A percentile compares a stretch with the other conserved stretches of the same genome.
These are phyloP conservation scores for Protosalanx chinensis DNA, from an alignment of 2,797 vertebrate genomes.

Conservation along the genomic window DNA sequence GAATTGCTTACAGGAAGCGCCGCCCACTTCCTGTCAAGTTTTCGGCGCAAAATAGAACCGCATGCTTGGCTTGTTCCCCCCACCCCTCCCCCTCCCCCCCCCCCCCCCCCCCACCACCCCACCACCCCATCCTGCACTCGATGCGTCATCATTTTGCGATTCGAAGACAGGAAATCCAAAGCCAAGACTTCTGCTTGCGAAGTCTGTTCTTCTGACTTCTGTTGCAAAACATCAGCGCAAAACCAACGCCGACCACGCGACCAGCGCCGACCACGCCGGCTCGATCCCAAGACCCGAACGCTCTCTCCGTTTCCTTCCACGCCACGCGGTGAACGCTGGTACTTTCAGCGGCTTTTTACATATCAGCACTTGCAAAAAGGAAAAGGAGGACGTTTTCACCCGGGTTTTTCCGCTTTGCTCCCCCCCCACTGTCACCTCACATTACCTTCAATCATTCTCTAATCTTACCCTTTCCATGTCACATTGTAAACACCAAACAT, in stretches of 20 bases:
- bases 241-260: slow-evolving; percentile 3
- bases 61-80: slow-evolving; percentile 6
- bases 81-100: too few relatives aligned
- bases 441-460: slow-evolving; percentile 58
- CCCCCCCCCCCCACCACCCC: too few relatives aligned
- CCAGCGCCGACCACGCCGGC: slow-evolving; percentile 23
- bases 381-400: slow-evolving; percentile 4
- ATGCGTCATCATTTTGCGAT: slow-evolving; percentile 49
- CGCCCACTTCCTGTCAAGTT: slow-evolving; percentile 49
- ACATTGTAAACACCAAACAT: slow-evolving; percentile 34
- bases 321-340: slow-evolving; percentile 11
- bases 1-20: slow-evolving; percentile 59
- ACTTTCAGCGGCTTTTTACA: slow-evolving; percentile 4
- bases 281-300: slow-evolving; percentile 12
- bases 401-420: slow-evolving; percentile 27
- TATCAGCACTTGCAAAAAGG: slow-evolving; percentile 14
- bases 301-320: slow-evolving; percentile 17
- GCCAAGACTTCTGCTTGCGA: not conserved
- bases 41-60: slow-evolving; percentile 25
- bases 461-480: slow-evolving; percentile 53
- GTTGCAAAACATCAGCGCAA: slow-evolving; percentile 25
- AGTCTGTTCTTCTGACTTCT: too few relatives aligned
- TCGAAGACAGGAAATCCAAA: slow-evolving; percentile 3
- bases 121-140: not conserved
- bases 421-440: slow-evolving; percentile 43